phyloP scores from a whole-genome alignment of 2,113 vertebrate species.

The Rhinolophus sinicus region DNA sequence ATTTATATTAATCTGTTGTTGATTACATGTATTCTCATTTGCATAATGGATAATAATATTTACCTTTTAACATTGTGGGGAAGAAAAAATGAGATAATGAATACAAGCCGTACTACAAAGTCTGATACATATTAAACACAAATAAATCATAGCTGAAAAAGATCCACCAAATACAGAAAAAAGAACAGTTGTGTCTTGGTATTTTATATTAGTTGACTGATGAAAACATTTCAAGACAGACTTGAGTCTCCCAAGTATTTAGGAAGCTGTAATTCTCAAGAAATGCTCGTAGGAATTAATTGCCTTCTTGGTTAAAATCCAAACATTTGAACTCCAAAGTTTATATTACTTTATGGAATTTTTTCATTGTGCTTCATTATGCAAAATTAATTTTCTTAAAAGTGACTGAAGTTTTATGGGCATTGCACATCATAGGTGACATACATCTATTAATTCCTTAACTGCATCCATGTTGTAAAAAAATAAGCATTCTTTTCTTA shows the following conservation, averaged over 20 bases:
- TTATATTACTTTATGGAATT: neutral
- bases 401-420: conserved; percentile 8
- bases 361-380: neutral
- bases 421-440: neutral
- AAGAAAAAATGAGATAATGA: neutral
- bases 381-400: neutral
- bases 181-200: neutral
- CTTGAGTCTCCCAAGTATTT: neutral
- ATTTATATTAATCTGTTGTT: neutral
- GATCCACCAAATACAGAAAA: neutral
- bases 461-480: fast-evolving
- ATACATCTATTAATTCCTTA: conserved; percentile 4
- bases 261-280: conserved; percentile 18
- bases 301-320: conserved; percentile 37
- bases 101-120: neutral
- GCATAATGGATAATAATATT: neutral
- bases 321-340: neutral
- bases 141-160: conserved; percentile 36
- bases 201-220: conserved; percentile 3
- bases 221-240: conserved; percentile 15
- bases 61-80: neutral
- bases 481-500: neutral
- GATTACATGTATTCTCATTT: conserved; percentile 26
- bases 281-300: neutral
- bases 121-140: neutral